A percentile compares a stretch with the other conserved stretches of the same genome.
Conservation (phyloP, 2,888 invertebrate species). For the Phortica magna region DNA sequence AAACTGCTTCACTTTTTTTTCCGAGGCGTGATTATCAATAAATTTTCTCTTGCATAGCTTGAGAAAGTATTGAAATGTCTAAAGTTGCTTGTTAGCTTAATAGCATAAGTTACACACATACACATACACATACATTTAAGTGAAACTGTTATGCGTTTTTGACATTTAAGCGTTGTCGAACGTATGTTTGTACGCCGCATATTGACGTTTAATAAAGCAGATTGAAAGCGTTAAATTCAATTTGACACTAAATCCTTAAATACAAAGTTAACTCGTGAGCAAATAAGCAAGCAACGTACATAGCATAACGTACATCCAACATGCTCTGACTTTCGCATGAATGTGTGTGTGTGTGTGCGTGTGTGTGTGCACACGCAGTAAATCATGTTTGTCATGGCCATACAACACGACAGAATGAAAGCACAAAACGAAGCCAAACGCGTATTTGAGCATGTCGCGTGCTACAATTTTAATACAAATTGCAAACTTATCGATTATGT, state of each 20-base stretch:
- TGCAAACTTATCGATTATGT: slow-evolving; percentile 42
- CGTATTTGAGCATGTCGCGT: slow-evolving; percentile 1
- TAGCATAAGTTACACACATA: too few relatives aligned
- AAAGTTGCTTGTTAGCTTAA: too few relatives aligned
- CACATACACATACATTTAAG: too few relatives aligned
- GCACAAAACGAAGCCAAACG: neutral
- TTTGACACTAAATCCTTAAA: slow-evolving; percentile 32
- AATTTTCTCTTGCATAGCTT: too few relatives aligned
- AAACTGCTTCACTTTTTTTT: neutral
- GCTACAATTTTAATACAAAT: slow-evolving; percentile 42
- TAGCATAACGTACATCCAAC: neutral
- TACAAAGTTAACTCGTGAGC: slow-evolving; percentile 23
- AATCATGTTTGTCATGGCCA: slow-evolving; percentile 23
- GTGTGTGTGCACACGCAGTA: neutral
- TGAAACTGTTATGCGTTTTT: too few relatives aligned
- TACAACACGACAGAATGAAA: neutral
- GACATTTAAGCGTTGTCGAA: neutral
- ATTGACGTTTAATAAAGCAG: neutral
- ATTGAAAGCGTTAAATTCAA: slow-evolving; percentile 24
- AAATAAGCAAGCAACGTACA: neutral
- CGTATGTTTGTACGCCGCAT: neutral
- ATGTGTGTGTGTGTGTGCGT: too few relatives aligned
- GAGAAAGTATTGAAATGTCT: too few relatives aligned
- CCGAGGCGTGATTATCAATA: neutral
- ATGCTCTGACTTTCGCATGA: too few relatives aligned